phyloP scores from a whole-genome alignment of 1,140 invertebrate genomes.

The Pseudomyrmex cubaensis region DNA sequence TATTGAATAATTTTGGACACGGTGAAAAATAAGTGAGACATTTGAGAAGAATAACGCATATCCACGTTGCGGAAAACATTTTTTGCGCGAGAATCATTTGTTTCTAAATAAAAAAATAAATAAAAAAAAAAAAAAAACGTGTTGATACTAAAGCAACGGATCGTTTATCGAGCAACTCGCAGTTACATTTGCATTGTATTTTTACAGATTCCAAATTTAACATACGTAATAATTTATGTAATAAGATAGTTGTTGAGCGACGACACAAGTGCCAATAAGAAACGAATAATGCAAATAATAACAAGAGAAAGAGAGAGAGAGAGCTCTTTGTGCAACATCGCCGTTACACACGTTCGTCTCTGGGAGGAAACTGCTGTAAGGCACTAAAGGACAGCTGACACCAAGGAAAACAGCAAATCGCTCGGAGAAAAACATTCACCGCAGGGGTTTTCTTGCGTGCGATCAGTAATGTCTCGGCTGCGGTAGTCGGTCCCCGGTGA shows the following conservation, averaged over 20 bases:
- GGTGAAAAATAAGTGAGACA: neutral
- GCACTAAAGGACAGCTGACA: constrained; percentile 44
- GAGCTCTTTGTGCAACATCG: neutral
- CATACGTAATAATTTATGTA: constrained; percentile 8
- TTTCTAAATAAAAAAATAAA: neutral
- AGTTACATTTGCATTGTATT: neutral
- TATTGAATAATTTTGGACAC: neutral
- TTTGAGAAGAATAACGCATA: neutral
- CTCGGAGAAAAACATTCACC: constrained; percentile 34
- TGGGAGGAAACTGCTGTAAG: neutral
- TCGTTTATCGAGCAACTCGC: neutral
- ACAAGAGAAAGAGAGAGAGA: neutral
- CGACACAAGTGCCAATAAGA: neutral
- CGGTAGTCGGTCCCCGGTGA: constrained; percentile 25
- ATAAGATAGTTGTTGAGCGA: constrained; percentile 3
- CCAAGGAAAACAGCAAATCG: constrained; percentile 52
- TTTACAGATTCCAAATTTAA: neutral
- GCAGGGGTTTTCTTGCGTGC: constrained; percentile 38
- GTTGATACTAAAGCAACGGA: neutral
- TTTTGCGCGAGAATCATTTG: neutral
- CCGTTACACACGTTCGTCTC: constrained; percentile 26
- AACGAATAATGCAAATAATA: constrained; percentile 5
- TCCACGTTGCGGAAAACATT: neutral
- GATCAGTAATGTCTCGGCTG: constrained; percentile 44
- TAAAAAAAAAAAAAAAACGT: constrained; percentile 20